phyloP scores from a whole-genome alignment of 1,140 invertebrate genomes.

The Myzus persicae region DNA sequence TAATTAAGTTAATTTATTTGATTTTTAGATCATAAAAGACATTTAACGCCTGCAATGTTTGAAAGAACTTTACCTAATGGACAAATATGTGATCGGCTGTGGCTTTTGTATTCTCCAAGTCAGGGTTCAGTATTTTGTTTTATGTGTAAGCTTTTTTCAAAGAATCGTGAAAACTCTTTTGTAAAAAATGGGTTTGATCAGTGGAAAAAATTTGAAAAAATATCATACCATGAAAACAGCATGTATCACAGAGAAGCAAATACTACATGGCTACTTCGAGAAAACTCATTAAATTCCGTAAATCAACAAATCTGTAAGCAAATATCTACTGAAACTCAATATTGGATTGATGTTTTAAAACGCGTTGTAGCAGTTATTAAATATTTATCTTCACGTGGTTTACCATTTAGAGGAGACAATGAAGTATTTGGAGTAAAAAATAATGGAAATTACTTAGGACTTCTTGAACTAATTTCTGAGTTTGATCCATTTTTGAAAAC shows the following conservation, averaged over 20 bases:
- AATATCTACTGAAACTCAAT: slow-evolving; percentile 28
- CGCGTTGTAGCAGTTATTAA: slow-evolving; percentile 38
- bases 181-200: slow-evolving; percentile 21
- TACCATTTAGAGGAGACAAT: slow-evolving; percentile 29
- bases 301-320: slow-evolving; percentile 25
- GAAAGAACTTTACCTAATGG: slow-evolving; percentile 21
- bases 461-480: slow-evolving; percentile 63
- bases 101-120: slow-evolving; percentile 19
- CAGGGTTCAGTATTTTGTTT: slow-evolving; percentile 24
- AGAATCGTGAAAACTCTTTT: slow-evolving; percentile 21
- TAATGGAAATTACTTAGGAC: slow-evolving; percentile 61
- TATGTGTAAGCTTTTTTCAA: slow-evolving; percentile 25
- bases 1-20: slow-evolving; percentile 34
- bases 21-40: slow-evolving; percentile 32
- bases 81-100: slow-evolving; percentile 18
- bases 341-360: slow-evolving; percentile 38
- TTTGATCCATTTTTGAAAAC: slow-evolving; percentile 63
- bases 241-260: slow-evolving; percentile 20
- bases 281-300: slow-evolving; percentile 22
- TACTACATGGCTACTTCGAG: slow-evolving; percentile 18
- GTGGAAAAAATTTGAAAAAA: slow-evolving; percentile 19
- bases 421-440: slow-evolving; percentile 26
- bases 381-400: not conserved
- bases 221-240: slow-evolving; percentile 25
- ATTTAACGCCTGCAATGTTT: slow-evolving; percentile 19